A percentile compares a stretch with the other conserved stretches of the same genome.
phyloP scores from a whole-genome alignment of 1,140 invertebrate genomes.

The Caenorhabditis inopinata region DNA sequence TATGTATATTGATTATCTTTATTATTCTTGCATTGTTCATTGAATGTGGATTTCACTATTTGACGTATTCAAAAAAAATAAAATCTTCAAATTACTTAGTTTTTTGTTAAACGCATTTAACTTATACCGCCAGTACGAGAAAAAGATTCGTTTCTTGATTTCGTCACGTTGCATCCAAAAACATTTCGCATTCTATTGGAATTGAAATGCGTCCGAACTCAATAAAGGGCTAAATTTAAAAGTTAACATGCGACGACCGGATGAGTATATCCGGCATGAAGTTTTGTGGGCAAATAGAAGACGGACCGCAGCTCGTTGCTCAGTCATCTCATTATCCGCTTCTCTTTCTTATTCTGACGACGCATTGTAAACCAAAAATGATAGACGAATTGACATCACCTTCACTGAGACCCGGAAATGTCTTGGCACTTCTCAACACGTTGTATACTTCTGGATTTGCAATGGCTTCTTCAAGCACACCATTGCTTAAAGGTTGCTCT shows the following conservation, averaged over 20 bases:
- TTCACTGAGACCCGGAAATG: conserved; percentile 52
- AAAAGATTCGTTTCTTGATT: conserved; percentile 9
- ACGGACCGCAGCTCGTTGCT: background rate
- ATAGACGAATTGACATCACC: conserved; percentile 24
- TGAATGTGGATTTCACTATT: no score
- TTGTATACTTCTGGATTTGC: conserved; percentile 63
- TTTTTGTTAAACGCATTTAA: background rate
- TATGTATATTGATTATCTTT: background rate
- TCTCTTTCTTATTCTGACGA: conserved; percentile 9
- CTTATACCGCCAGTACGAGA: no score
- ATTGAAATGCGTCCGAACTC: conserved; percentile 10
- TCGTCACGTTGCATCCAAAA: background rate
- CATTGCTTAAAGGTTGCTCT: conserved; percentile 56
- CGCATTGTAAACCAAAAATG: background rate
- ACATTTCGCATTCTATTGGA: conserved; percentile 17
- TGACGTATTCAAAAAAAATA: background rate
- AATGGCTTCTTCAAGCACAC: conserved; percentile 54
- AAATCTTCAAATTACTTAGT: conserved; percentile 14
- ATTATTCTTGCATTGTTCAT: no score
- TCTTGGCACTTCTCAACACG: conserved; percentile 59
- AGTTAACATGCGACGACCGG: conserved; percentile 26
- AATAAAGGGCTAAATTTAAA: conserved; percentile 13
- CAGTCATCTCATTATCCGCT: background rate
- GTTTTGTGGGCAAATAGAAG: background rate
- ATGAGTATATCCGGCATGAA: conserved; percentile 23